Evolutionary conservation across 2,797 vertebrate genomes (phyloP), one percentile per base, ranked within the genome.

Genomic region (Hoplostethus mediterraneus): DNA sequence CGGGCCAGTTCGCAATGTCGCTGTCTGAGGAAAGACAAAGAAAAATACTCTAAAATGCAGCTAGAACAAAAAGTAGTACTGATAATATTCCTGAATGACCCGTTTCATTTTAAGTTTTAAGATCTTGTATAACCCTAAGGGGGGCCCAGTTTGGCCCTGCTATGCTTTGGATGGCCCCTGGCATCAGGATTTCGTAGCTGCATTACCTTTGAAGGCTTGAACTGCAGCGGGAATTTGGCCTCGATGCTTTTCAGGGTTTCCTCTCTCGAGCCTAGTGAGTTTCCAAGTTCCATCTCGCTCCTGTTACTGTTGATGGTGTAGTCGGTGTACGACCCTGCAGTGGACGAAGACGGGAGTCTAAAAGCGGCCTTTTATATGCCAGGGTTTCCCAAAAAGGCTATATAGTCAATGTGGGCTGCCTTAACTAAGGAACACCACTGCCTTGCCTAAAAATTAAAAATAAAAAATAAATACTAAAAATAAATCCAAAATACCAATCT

Each of bases 161-260:
- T 40, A 13, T 47, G 3, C 51, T 11, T n/a, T 53, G 51, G 14
- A 38, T 2, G 31, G 5, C 1, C 33, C 14, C 17, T 5, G 25
- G 21, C 5, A 21, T 54, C 12, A 6, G 57, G 40, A 59, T 13
- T 21, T 13, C 7, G 11, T 28, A n/a, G 13, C 9, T 11, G 5
- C 14, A 6, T 70, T 82, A 94, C 94, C 93, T 94, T 95, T 0
- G 78, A 72, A 42, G 90, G 83, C 93, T 97, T 97, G 86, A 97
- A 95, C 62, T 94, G 95, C n/a, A 95, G 93, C 0, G 95, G 90
- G 75, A 97, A 86, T 88, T 95, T 97, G 81, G 95, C 94, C 73
- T 92, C 91, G 7, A 96, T 94, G 85, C 95, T 96, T 85, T 98
- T 98, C 86, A 98, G 96, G 70, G 97, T 99, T 86, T 98, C 97